Conservation (phyloP, 2,888 invertebrate species). For the Coleophora deauratella region DNA sequence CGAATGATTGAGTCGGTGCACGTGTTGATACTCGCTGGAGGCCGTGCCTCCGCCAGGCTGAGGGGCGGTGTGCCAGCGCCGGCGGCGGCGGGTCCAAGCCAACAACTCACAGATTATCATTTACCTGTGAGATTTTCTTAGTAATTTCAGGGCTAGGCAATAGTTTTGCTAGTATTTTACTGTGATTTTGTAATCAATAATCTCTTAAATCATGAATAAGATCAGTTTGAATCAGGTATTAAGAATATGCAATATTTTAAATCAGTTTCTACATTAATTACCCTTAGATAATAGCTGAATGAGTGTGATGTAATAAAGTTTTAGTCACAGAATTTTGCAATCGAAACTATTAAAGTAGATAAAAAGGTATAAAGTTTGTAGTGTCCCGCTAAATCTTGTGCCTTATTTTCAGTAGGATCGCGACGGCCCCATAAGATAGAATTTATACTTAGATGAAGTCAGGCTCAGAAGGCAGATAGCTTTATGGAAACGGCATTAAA, state of each 20-base stretch:
- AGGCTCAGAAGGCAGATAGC: constrained; percentile 30
- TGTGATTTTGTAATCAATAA: no score
- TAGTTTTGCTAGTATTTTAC: no score
- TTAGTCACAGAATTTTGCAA: no score
- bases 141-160: not conserved
- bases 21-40: constrained; percentile 46
- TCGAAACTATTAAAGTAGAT: no score
- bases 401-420: constrained; percentile 20
- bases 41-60: constrained; percentile 39
- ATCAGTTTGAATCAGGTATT: no score
- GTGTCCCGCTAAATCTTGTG: constrained; percentile 9
- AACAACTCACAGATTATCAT: constrained; percentile 16
- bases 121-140: not conserved
- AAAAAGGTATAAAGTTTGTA: no score
- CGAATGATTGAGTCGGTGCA: constrained; percentile 52
- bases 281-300: no score
- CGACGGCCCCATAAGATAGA: constrained; percentile 35
- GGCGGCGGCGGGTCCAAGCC: constrained; percentile 21
- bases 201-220: no score
- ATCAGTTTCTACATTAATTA: no score
- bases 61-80: constrained; percentile 27
- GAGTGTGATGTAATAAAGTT: no score
- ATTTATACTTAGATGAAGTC: constrained; percentile 36
- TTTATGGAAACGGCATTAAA: constrained; percentile 36
- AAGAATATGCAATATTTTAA: no score